Base-by-base conservation (phyloP, 2,888 invertebrate species). In the Apotomis turbidana region DNA sequence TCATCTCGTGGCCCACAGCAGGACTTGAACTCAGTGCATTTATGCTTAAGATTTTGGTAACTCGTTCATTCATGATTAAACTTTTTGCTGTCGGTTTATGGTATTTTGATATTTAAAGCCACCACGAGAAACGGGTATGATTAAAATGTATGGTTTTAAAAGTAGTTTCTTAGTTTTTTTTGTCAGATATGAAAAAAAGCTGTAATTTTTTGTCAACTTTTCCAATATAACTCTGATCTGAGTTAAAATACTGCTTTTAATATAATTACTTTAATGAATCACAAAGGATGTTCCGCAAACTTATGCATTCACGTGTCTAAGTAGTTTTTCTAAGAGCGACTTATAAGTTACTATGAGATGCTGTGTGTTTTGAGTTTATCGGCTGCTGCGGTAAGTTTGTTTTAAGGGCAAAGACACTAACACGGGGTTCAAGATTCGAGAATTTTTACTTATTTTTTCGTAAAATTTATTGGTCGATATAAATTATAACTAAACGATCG, bases 341-440 rank as follows among this genome's bases (percentile, higher is more conserved):
- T 44, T 55, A 55, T 55, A 55, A 60, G 60, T 66, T 15, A 66
- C 54, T 71, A 66, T 60, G 59, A 12, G 13, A 15, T n/a, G 59
- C 4, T 9, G 13, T 54, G 27, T 55, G 71, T 59, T 60, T 60
- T 71, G 54, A 55, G 15, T 60, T 49, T 66, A 46, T 55, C 13
- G 36, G 38, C 38, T 6, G 64, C n/a, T 49, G 52, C 10, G 38
- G 59, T 71, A 66, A 57, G 51, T 71, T 71, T 61, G 71, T 67
- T 6, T 15, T 51, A n/a, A 67, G 71, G 71, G 66, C 71, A 71
- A 71, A 71, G 71, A 71, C 71, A 67, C 61, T 67, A 61, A 27
- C 3, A 71, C 44, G 71, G 61, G 71, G 71, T 67, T 27, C 71
- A 55, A 12, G 61, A 55, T 5, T 61, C 6, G 61, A 41, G 71